Evolutionary conservation across 2,888 invertebrate species (phyloP), one percentile per base, ranked within the genome.

Genomic region (Microplitis deprimator): DNA sequence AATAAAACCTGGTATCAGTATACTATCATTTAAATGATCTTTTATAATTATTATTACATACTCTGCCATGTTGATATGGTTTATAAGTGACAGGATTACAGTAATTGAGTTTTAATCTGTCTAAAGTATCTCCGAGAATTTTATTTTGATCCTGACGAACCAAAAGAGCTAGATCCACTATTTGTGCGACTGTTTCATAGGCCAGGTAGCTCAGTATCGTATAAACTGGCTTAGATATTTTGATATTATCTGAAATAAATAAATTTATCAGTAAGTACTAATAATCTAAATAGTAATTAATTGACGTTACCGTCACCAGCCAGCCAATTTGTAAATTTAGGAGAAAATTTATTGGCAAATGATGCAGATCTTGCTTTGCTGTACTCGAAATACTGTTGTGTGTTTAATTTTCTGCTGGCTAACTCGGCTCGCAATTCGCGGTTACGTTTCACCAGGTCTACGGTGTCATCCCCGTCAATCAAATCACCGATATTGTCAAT

Each of bases 131-230:
- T 1, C 93, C 93, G 64, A 91, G 90, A 65, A 92, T 93, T 86
- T 93, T 93, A 80, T 92, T 93, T 62, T 92, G 92, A 87, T 97
- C 97, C 84, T 96, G 93, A 67, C 96, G 92, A 1, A 97, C 94
- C 69, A 97, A 88, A 79, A 97, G 93, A 0, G 96, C 95, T 83
- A 95, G 93, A 90, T 97, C 97, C 1, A 96, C 94, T 77, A 97
- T 93, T 87, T 96, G 95, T 0, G 97, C 97, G 6, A 98, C 95
- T 0, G 96, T 96, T 91, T 98, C 97, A 88, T 96, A 96, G 0
- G 97, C 96, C 81, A 97, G 91, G 87, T 97, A 97, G 68, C 95
- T 93, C 79, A 98, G 89, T 3, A 97, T 94, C 86, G 95, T 95
- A 83, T 95, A 91, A 0, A 95, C 95, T 70, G 93, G 91, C 17